Base-by-base conservation (phyloP, 2,113 vertebrate species). In the Galbula dea region DNA sequence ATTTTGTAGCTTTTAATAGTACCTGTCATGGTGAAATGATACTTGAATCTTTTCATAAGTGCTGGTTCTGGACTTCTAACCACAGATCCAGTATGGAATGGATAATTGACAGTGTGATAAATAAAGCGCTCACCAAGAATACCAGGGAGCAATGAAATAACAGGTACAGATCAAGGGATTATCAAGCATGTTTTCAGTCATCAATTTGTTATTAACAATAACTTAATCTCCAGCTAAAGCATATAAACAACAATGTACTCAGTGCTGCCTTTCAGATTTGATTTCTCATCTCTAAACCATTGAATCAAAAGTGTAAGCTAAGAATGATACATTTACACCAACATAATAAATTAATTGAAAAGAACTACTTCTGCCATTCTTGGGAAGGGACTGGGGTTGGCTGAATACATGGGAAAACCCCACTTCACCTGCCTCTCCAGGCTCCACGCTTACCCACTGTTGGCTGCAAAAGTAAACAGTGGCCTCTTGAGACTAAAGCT, bases 141-240 rank as follows among this genome's bases (percentile, higher is more conserved):
- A 72, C 19, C 71, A 73, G 83, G 49, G 77, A 94, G 65, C 43
- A 61, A 23, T 77, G 87, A n/a, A 93, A 82, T 90, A 93, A 83
- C 90, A 95, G 80, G 41, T 49, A 86, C 76, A 91, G 95, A 95
- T 95, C 94, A 95, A 96, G 93, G 93, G 57, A 66, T 86, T 93
- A 90, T 80, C 90, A 93, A 78, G 82, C 22, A 54, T 27, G 46
- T 62, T 93, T 96, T 81, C 81, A 94, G 83, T 48, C 59, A 89
- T 88, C 67, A 73, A 48, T 32, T 90, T 91, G 83, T 94, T 93
- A 94, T 95, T 91, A 96, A 96, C 94, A 88, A 54, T 52, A 95
- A 92, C 77, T 59, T 82, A 89, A 95, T 96, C 81, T 94, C 71
- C 72, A 94, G 73, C 66, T 92, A 89, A 90, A 94, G 41, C 41